Evolutionary conservation across 2,797 vertebrate species (phyloP).

Genomic region (Cygnus olor): DNA sequence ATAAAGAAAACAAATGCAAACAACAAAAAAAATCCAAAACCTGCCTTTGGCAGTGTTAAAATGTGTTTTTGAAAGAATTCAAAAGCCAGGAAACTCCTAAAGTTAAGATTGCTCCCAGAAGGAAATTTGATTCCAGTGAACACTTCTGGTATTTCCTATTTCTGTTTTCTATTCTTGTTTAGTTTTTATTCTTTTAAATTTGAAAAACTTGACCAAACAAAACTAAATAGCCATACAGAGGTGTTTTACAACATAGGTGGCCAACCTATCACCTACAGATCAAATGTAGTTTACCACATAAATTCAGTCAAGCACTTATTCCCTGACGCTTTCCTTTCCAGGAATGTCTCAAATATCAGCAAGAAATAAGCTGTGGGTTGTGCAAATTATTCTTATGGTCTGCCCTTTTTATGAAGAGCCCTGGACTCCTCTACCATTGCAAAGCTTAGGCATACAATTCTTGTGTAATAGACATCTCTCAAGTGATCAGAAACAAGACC

Average conservation of each 20-base stretch:
- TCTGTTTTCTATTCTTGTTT: slow-evolving; percentile 69
- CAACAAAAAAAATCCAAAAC: neutral
- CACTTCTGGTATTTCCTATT: slow-evolving; percentile 68
- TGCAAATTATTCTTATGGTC: neutral
- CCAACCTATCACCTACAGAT: slow-evolving; percentile 54
- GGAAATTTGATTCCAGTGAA: slow-evolving; percentile 58
- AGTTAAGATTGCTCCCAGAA: slow-evolving; percentile 65
- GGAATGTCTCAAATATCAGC: neutral
- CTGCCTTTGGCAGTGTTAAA: slow-evolving; percentile 30
- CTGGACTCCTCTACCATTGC: neutral
- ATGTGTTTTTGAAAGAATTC: slow-evolving; percentile 50
- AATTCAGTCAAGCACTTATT: slow-evolving; percentile 38
- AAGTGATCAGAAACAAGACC: neutral
- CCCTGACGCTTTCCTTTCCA: slow-evolving; percentile 19
- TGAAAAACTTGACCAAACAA: slow-evolving; percentile 61
- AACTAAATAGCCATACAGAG: slow-evolving; percentile 26
- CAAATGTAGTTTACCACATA: slow-evolving; percentile 29
- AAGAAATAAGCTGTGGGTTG: neutral
- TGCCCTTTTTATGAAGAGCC: neutral
- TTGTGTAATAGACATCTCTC: neutral
- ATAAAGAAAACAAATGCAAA: neutral
- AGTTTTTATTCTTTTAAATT: slow-evolving; percentile 61
- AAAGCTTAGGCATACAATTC: neutral
- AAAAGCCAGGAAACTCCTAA: slow-evolving; percentile 62
- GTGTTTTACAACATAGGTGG: slow-evolving; percentile 61